Evolutionary conservation across 2,888 invertebrate genomes (phyloP).

Genomic region (Leptura quadrifasciata): DNA sequence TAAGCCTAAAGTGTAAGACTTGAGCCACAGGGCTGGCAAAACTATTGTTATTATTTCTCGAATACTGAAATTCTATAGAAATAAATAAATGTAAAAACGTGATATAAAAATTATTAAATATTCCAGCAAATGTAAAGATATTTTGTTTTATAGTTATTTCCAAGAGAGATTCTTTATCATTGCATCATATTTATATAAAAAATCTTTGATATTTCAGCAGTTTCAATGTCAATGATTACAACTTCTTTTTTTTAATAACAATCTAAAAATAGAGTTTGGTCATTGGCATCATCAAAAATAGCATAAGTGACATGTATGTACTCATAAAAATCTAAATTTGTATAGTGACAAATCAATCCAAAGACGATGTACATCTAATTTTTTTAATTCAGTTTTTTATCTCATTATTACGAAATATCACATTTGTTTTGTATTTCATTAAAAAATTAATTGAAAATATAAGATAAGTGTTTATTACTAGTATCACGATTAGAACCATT

Average conservation of each 20-base stretch:
- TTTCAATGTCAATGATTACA: background rate
- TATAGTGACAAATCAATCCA: background rate
- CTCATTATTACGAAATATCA: background rate
- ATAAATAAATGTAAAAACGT: too few species aligned
- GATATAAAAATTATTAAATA: too few species aligned
- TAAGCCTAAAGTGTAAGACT: too few species aligned
- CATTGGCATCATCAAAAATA: background rate
- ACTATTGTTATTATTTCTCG: too few species aligned
- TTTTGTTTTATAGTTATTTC: background rate
- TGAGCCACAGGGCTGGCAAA: too few species aligned
- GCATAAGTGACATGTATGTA: background rate
- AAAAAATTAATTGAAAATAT: background rate
- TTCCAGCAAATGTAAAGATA: too few species aligned
- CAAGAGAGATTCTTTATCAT: background rate
- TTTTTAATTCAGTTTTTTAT: background rate
- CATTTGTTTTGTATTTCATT: background rate
- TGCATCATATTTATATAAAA: background rate
- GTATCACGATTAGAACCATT: too few species aligned
- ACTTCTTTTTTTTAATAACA: background rate
- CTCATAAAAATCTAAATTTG: constrained; percentile 16
- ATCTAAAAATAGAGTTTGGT: constrained; percentile 26
- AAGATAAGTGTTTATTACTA: background rate
- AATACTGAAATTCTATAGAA: too few species aligned
- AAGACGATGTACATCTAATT: background rate
- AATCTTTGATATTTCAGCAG: background rate